Base-by-base conservation (phyloP, 1,140 invertebrate genomes). In the Drosophila bocqueti region DNA sequence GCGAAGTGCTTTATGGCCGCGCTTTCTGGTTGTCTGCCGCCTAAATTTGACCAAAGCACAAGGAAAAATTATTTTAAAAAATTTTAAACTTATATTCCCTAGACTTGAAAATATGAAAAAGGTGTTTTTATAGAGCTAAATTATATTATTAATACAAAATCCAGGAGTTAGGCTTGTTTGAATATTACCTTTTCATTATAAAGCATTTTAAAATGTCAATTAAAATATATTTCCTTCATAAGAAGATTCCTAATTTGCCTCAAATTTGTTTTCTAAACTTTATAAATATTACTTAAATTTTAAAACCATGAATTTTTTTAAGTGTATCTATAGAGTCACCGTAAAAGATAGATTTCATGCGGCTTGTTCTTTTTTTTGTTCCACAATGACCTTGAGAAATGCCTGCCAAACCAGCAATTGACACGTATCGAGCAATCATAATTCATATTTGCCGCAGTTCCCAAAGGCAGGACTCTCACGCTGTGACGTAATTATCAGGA, bases 351-450 rank as follows among this genome's bases (percentile, higher is more conserved):
- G 64, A 18, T 68, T 55, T 54, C 38, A 13, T 55, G 58, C 42
- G 31, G 57, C 36, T 65, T 29, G 43, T 21, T 57, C 10, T 59
- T 91, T 91, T 91, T 91, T 91, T 82, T 84, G 59, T 52, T 42
- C 40, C 29, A 43, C 68, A 76, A 71, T 91, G 89, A 91, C 89
- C 89, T 91, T 91, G 89, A 91, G 68, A 91, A 60, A 55, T 15
- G 26, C 66, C 29, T 24, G 26, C 36, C 54, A 46, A 46, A 29
- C 54, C 46, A 55, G 75, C 85, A 90, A 90, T 90, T 90, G 85
- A 90, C 85, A 90, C 86, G 85, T 90, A 55, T 84, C 31, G 52
- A 52, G 68, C 76, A 80, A 82, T 90, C 86, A 90, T 90, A 90
- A 90, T 85, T 90, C 85, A 90, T 90, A 90, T 85, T 90, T 89